phyloP scores from a whole-genome alignment of 2,113 vertebrate genomes.

The Origma solitaria region DNA sequence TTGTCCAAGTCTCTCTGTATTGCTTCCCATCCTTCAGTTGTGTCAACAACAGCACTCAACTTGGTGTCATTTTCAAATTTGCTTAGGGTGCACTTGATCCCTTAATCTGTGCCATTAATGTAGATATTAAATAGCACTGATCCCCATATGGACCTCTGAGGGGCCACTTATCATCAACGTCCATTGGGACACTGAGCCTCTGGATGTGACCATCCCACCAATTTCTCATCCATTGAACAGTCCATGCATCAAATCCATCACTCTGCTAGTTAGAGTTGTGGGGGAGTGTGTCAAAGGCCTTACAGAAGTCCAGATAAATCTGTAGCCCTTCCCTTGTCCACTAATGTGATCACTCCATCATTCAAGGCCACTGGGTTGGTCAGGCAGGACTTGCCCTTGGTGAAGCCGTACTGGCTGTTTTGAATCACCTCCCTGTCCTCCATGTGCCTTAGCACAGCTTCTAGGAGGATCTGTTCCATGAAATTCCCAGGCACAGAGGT shows the following conservation, averaged over 20 bases:
- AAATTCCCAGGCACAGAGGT: neutral
- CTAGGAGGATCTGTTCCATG: neutral
- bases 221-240: neutral
- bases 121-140: neutral
- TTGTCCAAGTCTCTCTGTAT: neutral
- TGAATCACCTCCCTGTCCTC: neutral
- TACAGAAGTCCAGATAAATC: neutral
- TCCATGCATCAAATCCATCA: neutral
- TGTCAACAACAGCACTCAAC: neutral
- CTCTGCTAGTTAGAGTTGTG: neutral
- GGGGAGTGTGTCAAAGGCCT: neutral
- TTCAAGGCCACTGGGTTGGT: neutral
- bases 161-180: neutral
- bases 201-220: neutral
- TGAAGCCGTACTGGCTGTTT: neutral
- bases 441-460: neutral
- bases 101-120: neutral
- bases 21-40: neutral
- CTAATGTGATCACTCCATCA: neutral
- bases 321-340: neutral
- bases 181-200: neutral
- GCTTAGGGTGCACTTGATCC: neutral
- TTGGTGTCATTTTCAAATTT: neutral
- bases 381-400: neutral
- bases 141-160: neutral